phyloP scores from a whole-genome alignment of 2,113 vertebrate species.

The Spilogale gracilis region DNA sequence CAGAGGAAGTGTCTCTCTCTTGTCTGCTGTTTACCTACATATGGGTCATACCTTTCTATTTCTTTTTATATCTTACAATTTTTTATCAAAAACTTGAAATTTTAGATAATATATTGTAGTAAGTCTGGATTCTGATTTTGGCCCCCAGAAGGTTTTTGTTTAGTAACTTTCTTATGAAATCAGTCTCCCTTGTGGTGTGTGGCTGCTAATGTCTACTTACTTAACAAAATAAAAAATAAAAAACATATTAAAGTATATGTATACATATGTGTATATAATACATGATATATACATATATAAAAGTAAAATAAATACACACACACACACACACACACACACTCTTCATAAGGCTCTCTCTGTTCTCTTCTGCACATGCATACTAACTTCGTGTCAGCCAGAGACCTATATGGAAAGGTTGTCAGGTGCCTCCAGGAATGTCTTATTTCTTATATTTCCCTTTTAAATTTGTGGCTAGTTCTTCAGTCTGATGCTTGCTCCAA shows the following conservation, averaged over 20 bases:
- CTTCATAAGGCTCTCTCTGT: background rate
- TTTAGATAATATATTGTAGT: background rate
- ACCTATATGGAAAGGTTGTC: background rate
- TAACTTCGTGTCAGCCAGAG: background rate
- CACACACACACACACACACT: background rate
- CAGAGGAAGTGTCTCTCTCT: background rate
- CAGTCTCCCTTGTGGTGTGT: background rate
- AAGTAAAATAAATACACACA: background rate
- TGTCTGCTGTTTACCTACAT: background rate
- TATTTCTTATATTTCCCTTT: background rate
- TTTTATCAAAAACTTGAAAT: slow-evolving; percentile 34
- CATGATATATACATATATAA: no score
- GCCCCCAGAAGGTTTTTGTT: background rate
- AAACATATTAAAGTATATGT: background rate
- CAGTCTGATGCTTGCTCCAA: background rate
- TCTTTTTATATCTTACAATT: background rate
- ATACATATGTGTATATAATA: background rate
- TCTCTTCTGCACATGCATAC: background rate
- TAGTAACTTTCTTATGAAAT: background rate
- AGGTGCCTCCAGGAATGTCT: background rate
- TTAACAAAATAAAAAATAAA: background rate
- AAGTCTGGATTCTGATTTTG: background rate
- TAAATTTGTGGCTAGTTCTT: background rate
- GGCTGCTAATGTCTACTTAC: background rate
- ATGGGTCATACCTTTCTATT: background rate